Percentiles rank a stretch among this genome's conserved stretches.
phyloP scores from a whole-genome alignment of 2,888 invertebrate genomes.

The Acronicta alni region DNA sequence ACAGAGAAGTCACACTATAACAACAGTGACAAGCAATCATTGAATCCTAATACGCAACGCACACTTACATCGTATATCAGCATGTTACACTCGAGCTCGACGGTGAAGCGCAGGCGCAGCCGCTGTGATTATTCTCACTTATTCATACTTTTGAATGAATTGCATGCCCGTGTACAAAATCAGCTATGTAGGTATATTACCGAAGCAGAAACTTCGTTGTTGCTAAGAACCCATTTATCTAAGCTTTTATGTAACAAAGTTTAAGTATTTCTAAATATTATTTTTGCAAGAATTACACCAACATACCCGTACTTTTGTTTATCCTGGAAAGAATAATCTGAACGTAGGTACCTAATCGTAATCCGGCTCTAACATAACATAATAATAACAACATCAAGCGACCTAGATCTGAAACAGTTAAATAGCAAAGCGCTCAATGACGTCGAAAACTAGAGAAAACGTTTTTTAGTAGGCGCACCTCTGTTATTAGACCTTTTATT shows the following conservation, averaged over 20 bases:
- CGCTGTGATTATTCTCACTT: constrained; percentile 26
- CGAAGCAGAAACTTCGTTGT: constrained; percentile 6
- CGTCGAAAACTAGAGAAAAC: neutral
- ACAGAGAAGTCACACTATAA: constrained; percentile 47
- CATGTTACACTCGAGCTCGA: constrained; percentile 15
- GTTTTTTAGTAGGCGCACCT: constrained; percentile 12
- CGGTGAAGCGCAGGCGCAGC: constrained; percentile 28
- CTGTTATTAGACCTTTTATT: too few species aligned
- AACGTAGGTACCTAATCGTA: too few species aligned
- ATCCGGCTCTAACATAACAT: too few species aligned
- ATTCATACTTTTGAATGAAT: constrained; percentile 34
- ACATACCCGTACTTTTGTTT: too few species aligned
- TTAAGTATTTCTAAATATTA: too few species aligned
- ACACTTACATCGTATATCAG: constrained; percentile 22
- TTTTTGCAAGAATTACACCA: too few species aligned
- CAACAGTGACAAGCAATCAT: constrained; percentile 55
- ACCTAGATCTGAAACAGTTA: neutral
- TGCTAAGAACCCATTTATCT: too few species aligned
- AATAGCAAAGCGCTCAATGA: constrained; percentile 28
- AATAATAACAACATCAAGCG: too few species aligned
- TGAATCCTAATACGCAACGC: constrained; percentile 45
- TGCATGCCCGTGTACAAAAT: constrained; percentile 15
- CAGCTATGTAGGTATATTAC: neutral
- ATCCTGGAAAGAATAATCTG: too few species aligned
- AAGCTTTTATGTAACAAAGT: too few species aligned